Conservation (phyloP, 2,888 invertebrate species). For the Lochmaea crataegi region DNA sequence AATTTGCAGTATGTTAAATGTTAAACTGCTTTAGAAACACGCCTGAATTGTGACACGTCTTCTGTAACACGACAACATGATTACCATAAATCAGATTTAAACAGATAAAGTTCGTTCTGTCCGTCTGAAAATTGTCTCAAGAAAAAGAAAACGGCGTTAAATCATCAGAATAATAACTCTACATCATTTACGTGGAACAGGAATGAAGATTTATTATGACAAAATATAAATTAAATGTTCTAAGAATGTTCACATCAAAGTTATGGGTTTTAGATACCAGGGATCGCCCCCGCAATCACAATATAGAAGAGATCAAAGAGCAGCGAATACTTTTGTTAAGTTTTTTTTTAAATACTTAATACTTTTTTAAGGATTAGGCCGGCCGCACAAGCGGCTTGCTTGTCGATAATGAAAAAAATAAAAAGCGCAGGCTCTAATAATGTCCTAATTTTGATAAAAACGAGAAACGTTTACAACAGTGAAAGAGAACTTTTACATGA, state of each 20-base stretch:
- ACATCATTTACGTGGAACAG: neutral
- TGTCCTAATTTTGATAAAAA: no score
- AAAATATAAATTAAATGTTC: constrained; percentile 1
- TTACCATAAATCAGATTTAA: constrained; percentile 36
- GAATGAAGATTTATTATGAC: neutral
- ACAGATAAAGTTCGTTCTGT: constrained; percentile 21
- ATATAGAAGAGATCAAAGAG: no score
- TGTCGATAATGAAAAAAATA: no score
- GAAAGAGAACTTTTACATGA: no score
- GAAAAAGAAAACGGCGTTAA: neutral
- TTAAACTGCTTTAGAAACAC: neutral
- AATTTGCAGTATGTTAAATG: constrained; percentile 1
- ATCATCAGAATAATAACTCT: constrained; percentile 10
- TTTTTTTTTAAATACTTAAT: no score
- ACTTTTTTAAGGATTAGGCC: no score
- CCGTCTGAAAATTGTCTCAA: constrained; percentile 7
- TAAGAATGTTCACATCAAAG: neutral
- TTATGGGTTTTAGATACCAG: neutral
- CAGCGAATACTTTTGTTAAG: no score
- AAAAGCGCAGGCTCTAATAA: no score
- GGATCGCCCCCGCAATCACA: neutral
- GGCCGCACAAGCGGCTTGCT: no score
- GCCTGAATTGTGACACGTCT: constrained; percentile 24
- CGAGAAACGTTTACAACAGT: no score
- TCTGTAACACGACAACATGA: constrained; percentile 30